Conservation (phyloP, 92 coral and sea anemone genomes). For the Porites rus region DNA sequence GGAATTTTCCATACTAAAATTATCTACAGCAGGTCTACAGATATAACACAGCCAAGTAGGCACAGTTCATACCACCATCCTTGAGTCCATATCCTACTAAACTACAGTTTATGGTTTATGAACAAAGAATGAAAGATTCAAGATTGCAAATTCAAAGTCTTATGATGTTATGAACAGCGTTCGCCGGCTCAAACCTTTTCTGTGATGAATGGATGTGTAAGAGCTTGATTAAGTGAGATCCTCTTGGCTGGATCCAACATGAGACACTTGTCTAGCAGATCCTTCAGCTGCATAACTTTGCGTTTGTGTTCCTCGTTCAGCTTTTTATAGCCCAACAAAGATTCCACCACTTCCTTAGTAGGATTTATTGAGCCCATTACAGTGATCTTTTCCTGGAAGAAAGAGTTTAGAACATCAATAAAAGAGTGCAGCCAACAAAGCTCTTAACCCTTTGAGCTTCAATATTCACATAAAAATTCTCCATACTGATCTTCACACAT, state of each 20-base stretch:
- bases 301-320: slow-evolving; percentile 89
- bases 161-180: slow-evolving; percentile 46
- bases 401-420: no score
- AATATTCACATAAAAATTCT: no score
- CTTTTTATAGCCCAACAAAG: slow-evolving; percentile 84
- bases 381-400: slow-evolving; percentile 86
- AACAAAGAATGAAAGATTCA: not conserved
- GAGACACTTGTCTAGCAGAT: slow-evolving; percentile 90
- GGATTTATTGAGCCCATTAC: slow-evolving; percentile 93
- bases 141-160: slow-evolving; percentile 6
- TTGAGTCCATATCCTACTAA: not conserved
- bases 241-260: slow-evolving; percentile 96
- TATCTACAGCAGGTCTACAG: not conserved
- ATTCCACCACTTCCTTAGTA: slow-evolving; percentile 87
- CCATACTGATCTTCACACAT: no score
- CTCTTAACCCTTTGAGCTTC: no score
- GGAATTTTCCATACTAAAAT: not conserved
- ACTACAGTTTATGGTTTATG: not conserved
- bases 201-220: slow-evolving; percentile 98
- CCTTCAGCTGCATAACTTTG: slow-evolving; percentile 94
- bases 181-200: slow-evolving; percentile 90
- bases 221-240: slow-evolving; percentile 94
- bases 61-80: not conserved
- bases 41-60: not conserved
- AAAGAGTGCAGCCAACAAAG: no score